phyloP scores from a whole-genome alignment of 2,113 vertebrate genomes.

The Alligator sinensis region DNA sequence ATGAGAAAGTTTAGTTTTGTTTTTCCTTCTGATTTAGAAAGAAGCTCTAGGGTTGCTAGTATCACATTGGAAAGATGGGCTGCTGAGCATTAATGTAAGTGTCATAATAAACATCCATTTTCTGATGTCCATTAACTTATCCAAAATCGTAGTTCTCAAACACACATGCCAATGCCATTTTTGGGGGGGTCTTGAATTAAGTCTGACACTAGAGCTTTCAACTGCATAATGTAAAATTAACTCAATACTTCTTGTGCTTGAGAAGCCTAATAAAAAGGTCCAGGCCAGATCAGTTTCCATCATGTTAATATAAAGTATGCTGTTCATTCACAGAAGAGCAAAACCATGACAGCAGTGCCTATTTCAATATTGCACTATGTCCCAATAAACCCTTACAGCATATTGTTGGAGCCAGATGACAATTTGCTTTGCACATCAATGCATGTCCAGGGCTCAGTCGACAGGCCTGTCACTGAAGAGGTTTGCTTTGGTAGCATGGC shows the following conservation, averaged over 20 bases:
- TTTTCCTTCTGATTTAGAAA: slow-evolving; percentile 42
- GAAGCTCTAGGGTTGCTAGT: neutral
- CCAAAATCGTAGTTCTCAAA: neutral
- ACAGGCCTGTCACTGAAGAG: neutral
- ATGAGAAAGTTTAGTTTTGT: slow-evolving; percentile 27
- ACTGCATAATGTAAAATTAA: slow-evolving; percentile 3
- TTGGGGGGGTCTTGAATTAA: slow-evolving; percentile 44
- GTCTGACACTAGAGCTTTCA: neutral
- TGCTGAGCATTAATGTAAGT: neutral
- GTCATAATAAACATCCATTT: slow-evolving; percentile 8
- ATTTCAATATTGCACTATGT: neutral
- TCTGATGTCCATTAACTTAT: slow-evolving; percentile 25
- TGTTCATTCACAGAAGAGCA: neutral
- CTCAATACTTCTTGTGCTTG: neutral
- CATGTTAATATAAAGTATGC: neutral
- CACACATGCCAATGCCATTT: neutral
- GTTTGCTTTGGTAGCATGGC: neutral
- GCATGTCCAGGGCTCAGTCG: neutral
- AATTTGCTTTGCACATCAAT: neutral
- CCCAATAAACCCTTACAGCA: neutral
- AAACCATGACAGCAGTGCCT: neutral
- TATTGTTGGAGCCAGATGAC: neutral
- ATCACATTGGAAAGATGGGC: neutral
- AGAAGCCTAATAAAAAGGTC: neutral
- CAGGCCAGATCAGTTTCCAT: neutral